phyloP scores from a whole-genome alignment of 2,888 invertebrate species.

The Synergus laeviventris region DNA sequence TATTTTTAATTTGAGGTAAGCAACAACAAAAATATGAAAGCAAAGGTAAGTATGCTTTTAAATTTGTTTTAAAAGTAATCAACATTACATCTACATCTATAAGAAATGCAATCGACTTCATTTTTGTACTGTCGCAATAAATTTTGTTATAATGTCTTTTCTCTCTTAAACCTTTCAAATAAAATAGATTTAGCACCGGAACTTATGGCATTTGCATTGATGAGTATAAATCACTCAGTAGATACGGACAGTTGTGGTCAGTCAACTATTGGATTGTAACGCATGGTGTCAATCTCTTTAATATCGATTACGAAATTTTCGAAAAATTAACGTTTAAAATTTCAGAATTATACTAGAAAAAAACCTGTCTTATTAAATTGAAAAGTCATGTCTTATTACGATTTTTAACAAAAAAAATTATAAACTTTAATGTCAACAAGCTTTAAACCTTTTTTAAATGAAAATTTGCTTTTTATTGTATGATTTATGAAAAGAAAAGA shows the following conservation, averaged over 20 bases:
- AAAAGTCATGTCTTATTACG: background rate
- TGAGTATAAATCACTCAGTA: constrained; percentile 17
- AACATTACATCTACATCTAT: background rate
- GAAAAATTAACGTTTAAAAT: background rate
- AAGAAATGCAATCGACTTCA: background rate
- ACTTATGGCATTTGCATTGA: constrained; percentile 3
- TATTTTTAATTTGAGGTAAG: background rate
- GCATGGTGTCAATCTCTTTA: background rate
- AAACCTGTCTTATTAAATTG: background rate
- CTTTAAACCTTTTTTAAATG: too few species aligned
- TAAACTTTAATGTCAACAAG: too few species aligned
- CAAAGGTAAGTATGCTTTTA: background rate
- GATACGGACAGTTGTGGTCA: background rate
- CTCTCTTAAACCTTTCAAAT: background rate
- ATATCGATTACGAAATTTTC: background rate
- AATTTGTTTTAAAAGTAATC: background rate
- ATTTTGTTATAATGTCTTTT: background rate
- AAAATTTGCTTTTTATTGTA: background rate
- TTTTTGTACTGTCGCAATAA: background rate
- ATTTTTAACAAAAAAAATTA: too few species aligned
- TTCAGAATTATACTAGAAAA: background rate
- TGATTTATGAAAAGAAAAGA: too few species aligned
- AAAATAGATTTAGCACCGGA: background rate
- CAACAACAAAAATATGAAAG: background rate
- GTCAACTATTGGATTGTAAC: background rate